Conservation (phyloP, 2,888 invertebrate genomes). For the Penaeus monodon region DNA sequence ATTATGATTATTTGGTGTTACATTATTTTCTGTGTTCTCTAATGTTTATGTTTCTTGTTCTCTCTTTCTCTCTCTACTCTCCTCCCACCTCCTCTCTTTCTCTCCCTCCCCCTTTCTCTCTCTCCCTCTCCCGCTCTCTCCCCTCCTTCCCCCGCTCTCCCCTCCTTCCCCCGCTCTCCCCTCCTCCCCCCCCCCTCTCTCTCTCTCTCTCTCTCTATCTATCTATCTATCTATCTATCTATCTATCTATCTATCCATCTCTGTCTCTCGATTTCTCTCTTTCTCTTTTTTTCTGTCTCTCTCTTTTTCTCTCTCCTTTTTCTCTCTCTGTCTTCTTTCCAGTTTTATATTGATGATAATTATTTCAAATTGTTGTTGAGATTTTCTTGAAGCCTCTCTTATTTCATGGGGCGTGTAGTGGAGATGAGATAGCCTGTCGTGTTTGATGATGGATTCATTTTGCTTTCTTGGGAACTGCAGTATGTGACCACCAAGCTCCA, state of each 20-base stretch:
- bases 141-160: neutral
- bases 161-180: neutral
- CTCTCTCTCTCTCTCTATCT: neutral
- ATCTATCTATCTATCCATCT: no score
- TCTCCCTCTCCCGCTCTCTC: neutral
- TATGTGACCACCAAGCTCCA: no score
- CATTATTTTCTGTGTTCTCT: neutral
- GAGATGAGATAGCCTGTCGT: no score
- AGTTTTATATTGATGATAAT: no score
- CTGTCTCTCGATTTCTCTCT: neutral
- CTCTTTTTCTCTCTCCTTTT: neutral
- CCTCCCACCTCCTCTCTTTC: neutral
- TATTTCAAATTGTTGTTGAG: no score
- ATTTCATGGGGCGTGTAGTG: no score
- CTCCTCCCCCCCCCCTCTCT: conserved; percentile 35
- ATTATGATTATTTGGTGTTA: no score
- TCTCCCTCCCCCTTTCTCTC: neutral
- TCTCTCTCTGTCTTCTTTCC: neutral
- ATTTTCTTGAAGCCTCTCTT: no score
- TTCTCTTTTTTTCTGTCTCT: neutral
- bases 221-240: neutral
- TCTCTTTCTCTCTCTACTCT: neutral
- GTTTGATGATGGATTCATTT: no score
- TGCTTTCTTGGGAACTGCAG: no score
- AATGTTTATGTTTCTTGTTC: neutral